Base-by-base conservation (phyloP, 2,797 vertebrate species). In the Oreochromis mossambicus region DNA sequence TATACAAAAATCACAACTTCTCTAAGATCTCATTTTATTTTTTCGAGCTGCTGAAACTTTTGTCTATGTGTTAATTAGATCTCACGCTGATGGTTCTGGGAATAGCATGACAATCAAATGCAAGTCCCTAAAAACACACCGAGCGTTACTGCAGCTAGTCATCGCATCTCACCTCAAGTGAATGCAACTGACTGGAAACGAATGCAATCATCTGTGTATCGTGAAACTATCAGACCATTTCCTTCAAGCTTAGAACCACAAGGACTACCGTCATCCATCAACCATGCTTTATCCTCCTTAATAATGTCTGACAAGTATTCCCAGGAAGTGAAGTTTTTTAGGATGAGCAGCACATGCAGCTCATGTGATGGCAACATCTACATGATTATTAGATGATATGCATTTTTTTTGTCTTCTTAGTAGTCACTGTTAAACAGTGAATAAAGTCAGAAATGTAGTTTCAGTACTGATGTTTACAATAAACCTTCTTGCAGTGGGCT, bases 261-360 rank as follows among this genome's bases (percentile, higher is more conserved):
- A 86, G 87, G 87, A 89, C 55, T 17, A 11, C 79, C 4, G 6
- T 83, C 77, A 46, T 92, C 91, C 86, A 92, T 95, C 93, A 95
- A 75, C 84, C 70, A 4, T 43, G 81, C 81, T 90, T 92, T 85
- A 91, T 89, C 73, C 86, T 75, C 79, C 61, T 84, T 92, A 88
- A 91, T 92, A 93, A 89, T 78, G 55, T 80, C 87, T 94, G 94
- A 94, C 93, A 91, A 86, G 87, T 83, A 91, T 94, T 94, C 93
- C 94, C 92, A 87, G 29, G 87, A 79, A 92, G 70, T 76, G 87
- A 87, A 87, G 21, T 87, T 92, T 92, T 83, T 87, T 90, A 91
- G 91, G 93, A 95, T 91, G 89, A 93, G 88, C 83, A 73, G 82
- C 83, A 82, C 87, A 88, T 82, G 84, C 79, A 24, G 36, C 63